Evolutionary conservation across 2,797 vertebrate genomes (phyloP), one percentile per base, ranked within the genome.

Genomic region (Propithecus perrieri): DNA sequence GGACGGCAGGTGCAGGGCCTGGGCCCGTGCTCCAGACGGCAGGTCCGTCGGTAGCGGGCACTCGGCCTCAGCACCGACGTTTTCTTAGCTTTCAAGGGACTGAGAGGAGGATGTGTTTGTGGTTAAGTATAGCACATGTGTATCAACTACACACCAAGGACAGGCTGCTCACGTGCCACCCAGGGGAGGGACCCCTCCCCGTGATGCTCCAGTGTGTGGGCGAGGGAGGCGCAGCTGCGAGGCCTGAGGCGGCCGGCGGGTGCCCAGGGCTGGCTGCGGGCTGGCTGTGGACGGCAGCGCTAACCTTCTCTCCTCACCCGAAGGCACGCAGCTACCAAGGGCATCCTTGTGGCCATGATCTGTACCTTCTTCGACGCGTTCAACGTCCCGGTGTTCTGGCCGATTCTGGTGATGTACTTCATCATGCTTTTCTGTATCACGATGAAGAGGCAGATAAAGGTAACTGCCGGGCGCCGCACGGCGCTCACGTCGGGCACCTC

Each of bases 401-500:
- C 99, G 4, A 99, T 99, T 98, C 99, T 99, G 93, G 99, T 99
- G 98, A 99, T 99, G 99, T 99, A 99, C 99, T 99, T 99, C 99
- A 99, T 99, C 98, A 99, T 99, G 99, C 99, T 99, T 22, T 99
- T 99, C 99, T 99, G 99, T 97, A 99, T 99, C 99, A 99, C 99
- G 75, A 99, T 99, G 99, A 99, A 99, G 99, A 99, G 99, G 98
- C 99, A 99, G 99, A 99, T 99, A 98, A 99, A 99, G 99, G 99
- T 99, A 98, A 59, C n/a, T 3, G 14, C 72, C 28, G 38, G n/a
- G 24, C 4, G 4, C 53, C 9, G 24, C 10, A 1, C 14, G 22
- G 30, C 15, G 3, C 33, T 9, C 63, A 17, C 17, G 7, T 33
- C 7, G 15, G 63, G 33, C 63, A n/a, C 63, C 20, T 38, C 10